These are phyloP conservation scores for Ceratina australensis DNA, from an alignment of 1,140 invertebrate genomes.

Conservation along the genomic window DNA sequence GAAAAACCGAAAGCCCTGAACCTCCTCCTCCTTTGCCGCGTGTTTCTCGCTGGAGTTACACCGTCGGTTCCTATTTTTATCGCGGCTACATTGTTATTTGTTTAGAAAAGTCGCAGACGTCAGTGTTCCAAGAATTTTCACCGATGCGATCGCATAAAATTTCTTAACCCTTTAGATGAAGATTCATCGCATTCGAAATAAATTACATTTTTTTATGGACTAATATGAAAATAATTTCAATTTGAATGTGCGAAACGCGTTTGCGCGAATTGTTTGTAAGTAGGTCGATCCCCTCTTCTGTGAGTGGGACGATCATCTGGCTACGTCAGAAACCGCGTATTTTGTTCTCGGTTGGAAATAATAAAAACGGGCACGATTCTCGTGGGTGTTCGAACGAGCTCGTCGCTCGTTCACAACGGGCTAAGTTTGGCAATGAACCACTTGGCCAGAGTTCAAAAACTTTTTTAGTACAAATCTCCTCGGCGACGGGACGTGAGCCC, in stretches of 20 bases:
- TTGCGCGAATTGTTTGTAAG: too few relatives aligned
- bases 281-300: neutral
- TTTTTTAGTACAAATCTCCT: constrained; percentile 11
- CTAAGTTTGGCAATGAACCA: constrained; percentile 38
- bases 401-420: neutral
- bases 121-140: neutral
- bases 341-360: neutral
- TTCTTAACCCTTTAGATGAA: too few relatives aligned
- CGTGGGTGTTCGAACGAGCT: neutral
- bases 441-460: constrained; percentile 43
- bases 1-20: neutral
- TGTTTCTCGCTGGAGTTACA: neutral
- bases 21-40: neutral
- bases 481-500: neutral
- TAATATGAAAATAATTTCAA: neutral
- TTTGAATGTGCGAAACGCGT: too few relatives aligned
- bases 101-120: neutral
- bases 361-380: neutral
- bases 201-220: too few relatives aligned
- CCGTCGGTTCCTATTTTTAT: neutral
- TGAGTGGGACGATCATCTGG: neutral
- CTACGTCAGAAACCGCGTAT: neutral
- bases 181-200: too few relatives aligned
- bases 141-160: neutral
- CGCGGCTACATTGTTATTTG: neutral